Evolutionary conservation across 2,797 vertebrate genomes (phyloP).

Genomic region (Periparus ater): DNA sequence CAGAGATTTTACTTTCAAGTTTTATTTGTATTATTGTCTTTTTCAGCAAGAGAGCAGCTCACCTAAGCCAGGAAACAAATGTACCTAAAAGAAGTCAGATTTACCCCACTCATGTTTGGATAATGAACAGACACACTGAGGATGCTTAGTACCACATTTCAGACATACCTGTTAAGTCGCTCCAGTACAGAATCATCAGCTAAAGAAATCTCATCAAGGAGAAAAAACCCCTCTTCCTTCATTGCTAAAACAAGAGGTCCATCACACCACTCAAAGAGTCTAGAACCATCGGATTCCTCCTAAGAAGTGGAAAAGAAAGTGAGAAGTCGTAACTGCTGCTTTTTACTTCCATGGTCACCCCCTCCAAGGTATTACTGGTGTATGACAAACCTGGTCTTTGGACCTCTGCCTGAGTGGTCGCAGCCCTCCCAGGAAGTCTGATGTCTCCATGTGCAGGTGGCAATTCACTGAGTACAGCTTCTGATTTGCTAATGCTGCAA

Average conservation of each 20-base stretch:
- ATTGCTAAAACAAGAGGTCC: conserved; percentile 93
- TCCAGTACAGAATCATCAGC: conserved; percentile 97
- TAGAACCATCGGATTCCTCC: conserved; percentile 80
- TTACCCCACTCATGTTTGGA: neutral
- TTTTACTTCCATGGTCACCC: neutral
- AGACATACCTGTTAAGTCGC: conserved; percentile 92
- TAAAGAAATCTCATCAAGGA: conserved; percentile 96
- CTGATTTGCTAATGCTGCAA: conserved; percentile 85
- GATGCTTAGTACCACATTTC: neutral
- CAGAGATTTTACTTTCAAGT: neutral
- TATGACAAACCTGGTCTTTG: conserved; percentile 82
- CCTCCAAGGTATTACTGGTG: neutral
- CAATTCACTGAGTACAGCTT: conserved; percentile 91
- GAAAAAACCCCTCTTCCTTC: conserved; percentile 89
- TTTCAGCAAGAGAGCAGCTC: neutral
- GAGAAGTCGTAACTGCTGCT: neutral
- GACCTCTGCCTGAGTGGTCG: conserved; percentile 85
- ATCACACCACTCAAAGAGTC: conserved; percentile 94
- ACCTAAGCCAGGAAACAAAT: neutral
- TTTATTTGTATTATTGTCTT: neutral
- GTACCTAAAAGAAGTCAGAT: neutral
- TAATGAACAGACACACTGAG: neutral
- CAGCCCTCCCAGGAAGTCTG: conserved; percentile 92
- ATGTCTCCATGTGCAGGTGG: conserved; percentile 97
- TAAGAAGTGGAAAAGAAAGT: conserved; percentile 18